These are phyloP conservation scores for Hormiphora californensis DNA, from an alignment of 37 sponge, comb jelly and placozoan genomes.

Conservation along the genomic window DNA sequence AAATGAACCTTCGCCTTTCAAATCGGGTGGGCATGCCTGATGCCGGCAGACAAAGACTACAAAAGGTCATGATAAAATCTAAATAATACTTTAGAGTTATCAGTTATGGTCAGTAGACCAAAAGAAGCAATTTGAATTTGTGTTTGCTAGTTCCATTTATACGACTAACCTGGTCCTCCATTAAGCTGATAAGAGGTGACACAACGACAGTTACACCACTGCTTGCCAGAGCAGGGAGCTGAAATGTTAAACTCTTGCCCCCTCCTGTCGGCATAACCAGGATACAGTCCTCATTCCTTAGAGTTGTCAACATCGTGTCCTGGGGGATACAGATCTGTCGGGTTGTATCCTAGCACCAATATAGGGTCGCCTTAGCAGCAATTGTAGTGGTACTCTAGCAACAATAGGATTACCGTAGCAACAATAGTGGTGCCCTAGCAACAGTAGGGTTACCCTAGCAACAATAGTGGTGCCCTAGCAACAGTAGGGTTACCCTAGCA, in stretches of 20 bases:
- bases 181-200: constrained; percentile 86
- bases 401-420: too few relatives aligned
- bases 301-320: constrained; percentile 58
- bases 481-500: too few relatives aligned
- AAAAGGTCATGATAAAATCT: not conserved
- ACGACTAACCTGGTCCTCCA: constrained; percentile 81
- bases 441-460: too few relatives aligned
- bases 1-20: too few relatives aligned
- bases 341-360: too few relatives aligned
- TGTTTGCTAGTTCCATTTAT: not conserved
- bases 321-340: constrained; percentile 13
- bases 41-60: too few relatives aligned
- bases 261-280: constrained; percentile 98
- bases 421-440: too few relatives aligned
- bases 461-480: too few relatives aligned
- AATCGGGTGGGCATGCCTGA: too few relatives aligned
- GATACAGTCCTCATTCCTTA: constrained; percentile 70
- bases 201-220: constrained; percentile 82
- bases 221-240: constrained; percentile 72
- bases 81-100: not conserved
- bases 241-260: constrained; percentile 96
- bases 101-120: not conserved
- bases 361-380: too few relatives aligned
- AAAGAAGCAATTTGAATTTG: not conserved
- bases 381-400: too few relatives aligned